A percentile compares a stretch with the other conserved stretches of the same genome.
Evolutionary conservation across 1,140 invertebrate genomes (phyloP).

Genomic region (Pseudobourletiella spinata): DNA sequence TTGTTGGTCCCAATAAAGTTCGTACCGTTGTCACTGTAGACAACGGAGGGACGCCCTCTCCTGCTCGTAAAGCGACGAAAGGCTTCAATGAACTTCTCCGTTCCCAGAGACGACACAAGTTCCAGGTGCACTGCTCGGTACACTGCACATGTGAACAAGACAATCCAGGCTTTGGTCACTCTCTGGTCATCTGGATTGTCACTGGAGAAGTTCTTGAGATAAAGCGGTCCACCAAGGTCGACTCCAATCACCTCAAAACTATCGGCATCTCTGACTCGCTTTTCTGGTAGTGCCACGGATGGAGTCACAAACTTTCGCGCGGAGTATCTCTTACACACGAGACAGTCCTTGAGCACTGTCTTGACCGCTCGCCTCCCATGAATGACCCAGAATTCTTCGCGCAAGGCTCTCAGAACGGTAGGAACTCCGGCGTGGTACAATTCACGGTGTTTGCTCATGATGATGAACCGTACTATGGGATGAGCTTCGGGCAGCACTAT

Average conservation of each 20-base stretch:
- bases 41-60: conserved; percentile 22
- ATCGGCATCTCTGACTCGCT: conserved; percentile 15
- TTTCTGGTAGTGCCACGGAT: conserved; percentile 24
- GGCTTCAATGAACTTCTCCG: conserved; percentile 33
- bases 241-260: conserved; percentile 29
- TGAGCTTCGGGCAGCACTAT: too few relatives aligned
- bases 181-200: too few relatives aligned
- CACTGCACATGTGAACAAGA: conserved; percentile 40
- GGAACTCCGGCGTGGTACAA: too few relatives aligned
- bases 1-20: too few relatives aligned
- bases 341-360: conserved; percentile 13
- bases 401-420: too few relatives aligned
- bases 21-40: conserved; percentile 38
- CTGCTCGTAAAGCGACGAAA: conserved; percentile 34
- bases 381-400: conserved; percentile 22
- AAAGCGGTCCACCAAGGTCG: conserved; percentile 36
- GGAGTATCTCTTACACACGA: conserved; percentile 15
- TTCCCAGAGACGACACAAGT: conserved; percentile 26
- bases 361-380: conserved; percentile 1
- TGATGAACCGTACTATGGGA: too few relatives aligned
- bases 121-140: conserved; percentile 38
- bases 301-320: conserved; percentile 6
- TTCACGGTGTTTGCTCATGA: too few relatives aligned
- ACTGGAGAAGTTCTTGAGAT: too few relatives aligned
- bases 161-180: conserved; percentile 17